phyloP scores from a whole-genome alignment of 2,888 invertebrate genomes.

The Catocala fraxini region DNA sequence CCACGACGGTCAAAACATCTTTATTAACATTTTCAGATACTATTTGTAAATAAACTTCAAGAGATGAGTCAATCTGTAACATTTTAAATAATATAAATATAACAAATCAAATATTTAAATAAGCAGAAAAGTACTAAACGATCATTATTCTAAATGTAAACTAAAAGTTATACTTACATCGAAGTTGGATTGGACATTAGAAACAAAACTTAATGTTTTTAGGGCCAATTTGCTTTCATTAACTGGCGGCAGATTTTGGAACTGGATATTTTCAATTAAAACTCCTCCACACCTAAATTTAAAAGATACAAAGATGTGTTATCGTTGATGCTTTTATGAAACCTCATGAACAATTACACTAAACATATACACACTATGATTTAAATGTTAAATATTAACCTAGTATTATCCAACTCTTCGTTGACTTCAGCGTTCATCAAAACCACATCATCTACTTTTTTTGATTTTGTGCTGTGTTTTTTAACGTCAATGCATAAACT shows the following conservation, averaged over 20 bases:
- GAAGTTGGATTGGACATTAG: slow-evolving; percentile 28
- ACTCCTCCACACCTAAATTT: slow-evolving; percentile 60
- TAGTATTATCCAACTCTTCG: slow-evolving; percentile 34
- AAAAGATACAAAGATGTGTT: not conserved
- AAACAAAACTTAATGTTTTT: slow-evolving; percentile 40
- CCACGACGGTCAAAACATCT: slow-evolving; percentile 38
- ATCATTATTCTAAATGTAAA: not conserved
- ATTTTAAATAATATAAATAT: slow-evolving; percentile 1
- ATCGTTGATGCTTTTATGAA: not conserved
- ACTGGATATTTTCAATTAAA: slow-evolving; percentile 45
- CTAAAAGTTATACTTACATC: slow-evolving; percentile 39
- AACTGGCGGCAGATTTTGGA: slow-evolving; percentile 35
- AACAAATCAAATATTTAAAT: not conserved
- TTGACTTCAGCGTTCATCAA: slow-evolving; percentile 37
- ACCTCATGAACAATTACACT: not conserved
- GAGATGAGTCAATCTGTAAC: slow-evolving; percentile 21
- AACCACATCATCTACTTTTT: slow-evolving; percentile 6
- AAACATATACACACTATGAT: no score
- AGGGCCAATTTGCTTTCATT: slow-evolving; percentile 29
- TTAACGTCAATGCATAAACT: slow-evolving; percentile 47
- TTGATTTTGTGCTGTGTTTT: slow-evolving; percentile 22
- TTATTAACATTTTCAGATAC: slow-evolving; percentile 54
- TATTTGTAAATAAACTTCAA: slow-evolving; percentile 52
- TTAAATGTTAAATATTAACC: slow-evolving; percentile 29
- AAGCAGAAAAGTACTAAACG: no score